These are phyloP conservation scores for Epistrophe grossulariae DNA, from an alignment of 2,888 invertebrate species.

Conservation along the genomic window DNA sequence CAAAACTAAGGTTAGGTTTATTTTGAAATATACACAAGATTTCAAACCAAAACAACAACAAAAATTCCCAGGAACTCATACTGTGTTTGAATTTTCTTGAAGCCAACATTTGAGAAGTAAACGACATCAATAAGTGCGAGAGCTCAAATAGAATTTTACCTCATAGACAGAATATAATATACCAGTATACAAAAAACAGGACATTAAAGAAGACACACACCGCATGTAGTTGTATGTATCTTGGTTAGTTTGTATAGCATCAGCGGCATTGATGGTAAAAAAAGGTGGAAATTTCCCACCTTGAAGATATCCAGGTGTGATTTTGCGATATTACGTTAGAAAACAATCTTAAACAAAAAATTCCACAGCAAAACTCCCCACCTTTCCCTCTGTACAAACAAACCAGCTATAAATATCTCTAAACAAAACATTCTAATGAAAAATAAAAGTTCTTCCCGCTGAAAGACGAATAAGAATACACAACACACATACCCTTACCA, in stretches of 20 bases:
- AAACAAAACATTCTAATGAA: slow-evolving; percentile 72
- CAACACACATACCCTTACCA: background rate
- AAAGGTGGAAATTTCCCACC: slow-evolving; percentile 2
- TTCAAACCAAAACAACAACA: background rate
- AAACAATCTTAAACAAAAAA: slow-evolving; percentile 52
- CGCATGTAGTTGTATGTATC: slow-evolving; percentile 48
- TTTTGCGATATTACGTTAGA: slow-evolving; percentile 62
- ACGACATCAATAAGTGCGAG: slow-evolving; percentile 28
- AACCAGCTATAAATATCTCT: slow-evolving; percentile 60
- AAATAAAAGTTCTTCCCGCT: slow-evolving; percentile 62
- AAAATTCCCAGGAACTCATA: background rate
- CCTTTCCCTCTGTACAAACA: slow-evolving; percentile 42
- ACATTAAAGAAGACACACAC: slow-evolving; percentile 29
- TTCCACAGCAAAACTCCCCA: slow-evolving; percentile 47
- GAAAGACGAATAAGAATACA: slow-evolving; percentile 10
- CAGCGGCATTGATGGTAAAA: background rate
- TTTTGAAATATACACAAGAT: slow-evolving; percentile 20
- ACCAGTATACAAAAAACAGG: slow-evolving; percentile 17
- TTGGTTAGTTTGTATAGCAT: background rate
- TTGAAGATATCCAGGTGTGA: slow-evolving; percentile 63
- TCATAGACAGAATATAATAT: slow-evolving; percentile 18
- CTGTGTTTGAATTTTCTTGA: slow-evolving; percentile 7
- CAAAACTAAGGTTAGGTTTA: background rate
- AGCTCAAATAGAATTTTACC: slow-evolving; percentile 22
- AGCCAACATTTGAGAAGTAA: slow-evolving; percentile 12